Conservation (phyloP, 1,140 invertebrate genomes). For the Drosophila carrolli region DNA sequence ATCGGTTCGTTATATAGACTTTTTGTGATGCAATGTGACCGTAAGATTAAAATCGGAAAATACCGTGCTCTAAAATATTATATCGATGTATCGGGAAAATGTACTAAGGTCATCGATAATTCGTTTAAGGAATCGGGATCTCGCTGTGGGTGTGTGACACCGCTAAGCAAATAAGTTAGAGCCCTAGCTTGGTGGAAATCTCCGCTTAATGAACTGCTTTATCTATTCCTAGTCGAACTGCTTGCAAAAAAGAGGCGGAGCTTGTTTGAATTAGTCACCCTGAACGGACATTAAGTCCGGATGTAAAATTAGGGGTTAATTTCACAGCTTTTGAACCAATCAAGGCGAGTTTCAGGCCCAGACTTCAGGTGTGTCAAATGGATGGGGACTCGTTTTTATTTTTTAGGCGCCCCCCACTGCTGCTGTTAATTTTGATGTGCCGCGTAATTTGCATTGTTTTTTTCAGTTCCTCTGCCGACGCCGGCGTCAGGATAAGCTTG, state of each 20-base stretch:
- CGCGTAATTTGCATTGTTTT: slow-evolving; percentile 53
- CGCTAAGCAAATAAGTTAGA: no score
- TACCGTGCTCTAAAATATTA: no score
- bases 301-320: slow-evolving; percentile 30
- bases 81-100: no score
- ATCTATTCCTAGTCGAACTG: background rate
- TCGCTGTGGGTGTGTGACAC: no score
- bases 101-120: no score
- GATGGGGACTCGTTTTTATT: slow-evolving; percentile 19
- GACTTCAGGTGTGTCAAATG: slow-evolving; percentile 27
- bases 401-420: slow-evolving; percentile 50
- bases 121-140: no score
- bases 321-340: slow-evolving; percentile 36
- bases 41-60: no score
- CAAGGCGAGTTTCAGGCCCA: slow-evolving; percentile 1
- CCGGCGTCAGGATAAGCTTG: slow-evolving; percentile 58
- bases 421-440: slow-evolving; percentile 51
- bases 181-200: background rate
- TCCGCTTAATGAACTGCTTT: background rate
- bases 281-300: slow-evolving; percentile 10
- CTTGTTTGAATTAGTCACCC: slow-evolving; percentile 15
- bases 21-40: no score
- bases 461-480: slow-evolving; percentile 17
- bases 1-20: background rate
- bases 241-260: slow-evolving; percentile 18